phyloP scores from a whole-genome alignment of 2,113 vertebrate species.

The Chiloscyllium plagiosum region DNA sequence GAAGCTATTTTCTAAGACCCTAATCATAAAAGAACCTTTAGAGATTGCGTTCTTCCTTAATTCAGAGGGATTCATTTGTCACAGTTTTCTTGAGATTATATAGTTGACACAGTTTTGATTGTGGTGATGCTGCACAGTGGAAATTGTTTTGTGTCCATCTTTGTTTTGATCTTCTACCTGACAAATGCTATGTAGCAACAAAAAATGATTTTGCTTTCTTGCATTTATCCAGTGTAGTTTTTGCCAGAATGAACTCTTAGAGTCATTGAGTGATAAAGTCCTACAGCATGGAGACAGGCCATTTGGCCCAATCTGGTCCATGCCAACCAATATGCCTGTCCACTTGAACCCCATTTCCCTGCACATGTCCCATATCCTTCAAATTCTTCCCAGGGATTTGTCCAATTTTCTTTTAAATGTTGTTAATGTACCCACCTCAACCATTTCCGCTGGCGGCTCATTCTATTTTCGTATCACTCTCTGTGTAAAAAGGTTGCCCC shows the following conservation, averaged over 20 bases:
- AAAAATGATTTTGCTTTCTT: background rate
- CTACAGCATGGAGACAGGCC: too few species aligned
- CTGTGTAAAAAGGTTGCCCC: too few species aligned
- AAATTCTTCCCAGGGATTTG: too few species aligned
- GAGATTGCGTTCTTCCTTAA: background rate
- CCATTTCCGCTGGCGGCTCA: too few species aligned
- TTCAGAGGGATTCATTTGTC: background rate
- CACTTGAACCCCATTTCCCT: too few species aligned
- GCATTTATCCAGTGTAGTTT: background rate
- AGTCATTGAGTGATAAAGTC: too few species aligned
- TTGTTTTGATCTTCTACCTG: background rate
- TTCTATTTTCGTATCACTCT: too few species aligned
- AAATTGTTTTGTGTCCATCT: background rate
- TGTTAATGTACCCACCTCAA: too few species aligned
- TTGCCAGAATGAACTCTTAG: background rate
- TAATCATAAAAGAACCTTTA: background rate
- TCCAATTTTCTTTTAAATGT: too few species aligned
- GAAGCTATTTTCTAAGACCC: background rate
- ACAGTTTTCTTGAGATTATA: background rate
- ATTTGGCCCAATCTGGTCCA: too few species aligned
- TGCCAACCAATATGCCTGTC: too few species aligned
- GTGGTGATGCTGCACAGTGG: background rate
- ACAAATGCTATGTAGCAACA: background rate
- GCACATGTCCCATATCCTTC: too few species aligned
- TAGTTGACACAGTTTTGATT: background rate